Conservation (phyloP, 2,113 vertebrate genomes). For the Alaudala cheleensis region DNA sequence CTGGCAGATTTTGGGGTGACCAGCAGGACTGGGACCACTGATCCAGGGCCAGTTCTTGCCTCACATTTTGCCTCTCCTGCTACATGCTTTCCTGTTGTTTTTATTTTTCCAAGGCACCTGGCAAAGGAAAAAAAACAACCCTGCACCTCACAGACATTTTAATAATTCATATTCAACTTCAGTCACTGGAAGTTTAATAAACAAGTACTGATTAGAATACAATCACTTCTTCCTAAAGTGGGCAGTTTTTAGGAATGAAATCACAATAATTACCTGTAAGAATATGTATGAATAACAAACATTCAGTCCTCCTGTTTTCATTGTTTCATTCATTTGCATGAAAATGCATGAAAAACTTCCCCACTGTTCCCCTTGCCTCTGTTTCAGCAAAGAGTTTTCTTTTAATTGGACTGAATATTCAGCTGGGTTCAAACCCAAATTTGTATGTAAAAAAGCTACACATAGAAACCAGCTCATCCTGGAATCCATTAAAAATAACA, state of each 20-base stretch:
- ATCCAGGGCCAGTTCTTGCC: not conserved
- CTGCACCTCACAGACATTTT: constrained; percentile 39
- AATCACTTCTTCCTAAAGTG: constrained; percentile 38
- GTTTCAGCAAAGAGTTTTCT: not conserved
- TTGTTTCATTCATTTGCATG: not conserved
- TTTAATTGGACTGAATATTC: constrained; percentile 56
- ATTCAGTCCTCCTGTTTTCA: not conserved
- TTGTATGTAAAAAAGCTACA: constrained; percentile 6
- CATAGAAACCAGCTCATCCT: constrained; percentile 12
- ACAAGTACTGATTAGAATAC: constrained; percentile 67
- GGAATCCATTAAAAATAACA: constrained; percentile 34
- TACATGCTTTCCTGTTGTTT: not conserved
- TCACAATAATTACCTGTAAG: constrained; percentile 65
- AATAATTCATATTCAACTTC: constrained; percentile 67
- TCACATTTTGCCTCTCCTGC: not conserved
- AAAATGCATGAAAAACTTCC: constrained; percentile 35
- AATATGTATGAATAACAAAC: constrained; percentile 60
- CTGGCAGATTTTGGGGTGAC: not conserved
- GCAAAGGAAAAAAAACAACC: constrained; percentile 35
- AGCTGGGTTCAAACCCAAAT: constrained; percentile 32
- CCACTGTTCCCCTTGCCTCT: not conserved
- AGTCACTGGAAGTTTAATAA: constrained; percentile 73
- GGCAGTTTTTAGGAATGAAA: constrained; percentile 51
- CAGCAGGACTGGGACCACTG: not conserved
- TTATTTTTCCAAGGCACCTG: constrained; percentile 23